These are phyloP conservation scores for Catharus fuscescens DNA, from an alignment of 2,113 vertebrate genomes.

Conservation along the genomic window DNA sequence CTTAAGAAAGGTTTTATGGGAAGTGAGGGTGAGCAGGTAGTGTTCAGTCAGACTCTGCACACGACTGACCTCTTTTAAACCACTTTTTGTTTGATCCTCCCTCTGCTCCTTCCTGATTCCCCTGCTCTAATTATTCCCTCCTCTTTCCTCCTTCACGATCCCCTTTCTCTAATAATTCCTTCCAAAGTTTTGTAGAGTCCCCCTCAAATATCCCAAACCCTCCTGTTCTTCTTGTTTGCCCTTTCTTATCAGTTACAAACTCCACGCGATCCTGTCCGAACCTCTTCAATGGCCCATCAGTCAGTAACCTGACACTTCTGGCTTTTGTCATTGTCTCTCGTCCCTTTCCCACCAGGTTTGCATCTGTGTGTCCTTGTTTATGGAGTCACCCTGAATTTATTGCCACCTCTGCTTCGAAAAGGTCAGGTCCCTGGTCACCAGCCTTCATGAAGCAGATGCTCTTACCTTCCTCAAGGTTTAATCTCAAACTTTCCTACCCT, in stretches of 20 bases:
- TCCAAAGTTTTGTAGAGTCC: neutral
- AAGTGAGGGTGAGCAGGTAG: neutral
- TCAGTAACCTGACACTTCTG: neutral
- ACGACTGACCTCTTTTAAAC: rapidly evolving
- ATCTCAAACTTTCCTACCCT: neutral
- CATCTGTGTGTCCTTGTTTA: neutral
- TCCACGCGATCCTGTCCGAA: neutral
- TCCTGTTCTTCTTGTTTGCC: neutral
- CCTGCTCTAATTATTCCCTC: neutral
- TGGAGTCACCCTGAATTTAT: neutral
- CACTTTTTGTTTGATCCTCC: neutral
- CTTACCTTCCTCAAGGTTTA: neutral
- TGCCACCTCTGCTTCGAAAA: neutral
- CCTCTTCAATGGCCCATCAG: neutral
- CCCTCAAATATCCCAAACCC: neutral
- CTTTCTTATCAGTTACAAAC: neutral
- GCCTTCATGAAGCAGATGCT: neutral
- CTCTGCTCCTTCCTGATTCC: neutral
- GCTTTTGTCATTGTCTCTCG: neutral
- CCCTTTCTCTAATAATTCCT: neutral
- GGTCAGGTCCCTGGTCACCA: neutral
- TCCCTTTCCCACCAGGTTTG: neutral
- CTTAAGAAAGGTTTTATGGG: neutral
- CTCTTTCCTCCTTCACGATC: neutral
- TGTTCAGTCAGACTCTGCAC: neutral